These are phyloP conservation scores for Arge pagana DNA, from an alignment of 2,888 invertebrate species.

Conservation along the genomic window DNA sequence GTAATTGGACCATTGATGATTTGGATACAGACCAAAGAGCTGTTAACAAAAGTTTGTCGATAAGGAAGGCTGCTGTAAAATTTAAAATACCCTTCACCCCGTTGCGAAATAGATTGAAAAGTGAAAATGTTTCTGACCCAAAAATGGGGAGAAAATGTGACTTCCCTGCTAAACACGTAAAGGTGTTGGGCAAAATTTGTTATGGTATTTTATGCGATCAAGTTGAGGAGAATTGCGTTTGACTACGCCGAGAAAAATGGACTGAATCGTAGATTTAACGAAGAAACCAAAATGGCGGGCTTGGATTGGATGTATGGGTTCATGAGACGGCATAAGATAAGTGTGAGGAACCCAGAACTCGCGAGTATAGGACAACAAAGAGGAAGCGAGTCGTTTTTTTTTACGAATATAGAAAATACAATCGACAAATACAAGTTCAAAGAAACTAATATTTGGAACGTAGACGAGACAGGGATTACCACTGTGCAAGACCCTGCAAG, in stretches of 20 bases:
- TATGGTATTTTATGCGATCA: slow-evolving; percentile 9
- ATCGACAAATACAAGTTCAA: slow-evolving; percentile 20
- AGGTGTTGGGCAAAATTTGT: too few species aligned
- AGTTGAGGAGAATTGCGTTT: too few species aligned
- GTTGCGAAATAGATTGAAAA: neutral
- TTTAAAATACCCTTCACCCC: slow-evolving; percentile 1
- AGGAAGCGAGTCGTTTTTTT: too few species aligned
- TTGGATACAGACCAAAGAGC: slow-evolving; percentile 13
- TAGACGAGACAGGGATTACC: slow-evolving; percentile 23
- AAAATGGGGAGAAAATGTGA: neutral
- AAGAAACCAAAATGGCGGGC: slow-evolving; percentile 5
- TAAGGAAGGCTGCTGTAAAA: too few species aligned
- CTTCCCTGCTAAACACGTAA: too few species aligned
- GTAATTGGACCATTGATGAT: neutral
- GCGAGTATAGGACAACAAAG: too few species aligned
- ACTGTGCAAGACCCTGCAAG: too few species aligned
- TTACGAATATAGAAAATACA: too few species aligned
- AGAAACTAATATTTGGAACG: slow-evolving; percentile 22
- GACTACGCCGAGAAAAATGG: slow-evolving; percentile 1
- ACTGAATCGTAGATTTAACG: neutral
- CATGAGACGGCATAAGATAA: slow-evolving; percentile 1
- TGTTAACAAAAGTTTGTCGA: slow-evolving; percentile 5
- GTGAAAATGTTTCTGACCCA: slow-evolving; percentile 5
- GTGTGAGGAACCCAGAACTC: slow-evolving; percentile 1
- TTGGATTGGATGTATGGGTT: neutral